Evolutionary conservation across 2,113 vertebrate genomes (phyloP), one percentile per base, ranked within the genome.

Genomic region (Coturnix japonica): DNA sequence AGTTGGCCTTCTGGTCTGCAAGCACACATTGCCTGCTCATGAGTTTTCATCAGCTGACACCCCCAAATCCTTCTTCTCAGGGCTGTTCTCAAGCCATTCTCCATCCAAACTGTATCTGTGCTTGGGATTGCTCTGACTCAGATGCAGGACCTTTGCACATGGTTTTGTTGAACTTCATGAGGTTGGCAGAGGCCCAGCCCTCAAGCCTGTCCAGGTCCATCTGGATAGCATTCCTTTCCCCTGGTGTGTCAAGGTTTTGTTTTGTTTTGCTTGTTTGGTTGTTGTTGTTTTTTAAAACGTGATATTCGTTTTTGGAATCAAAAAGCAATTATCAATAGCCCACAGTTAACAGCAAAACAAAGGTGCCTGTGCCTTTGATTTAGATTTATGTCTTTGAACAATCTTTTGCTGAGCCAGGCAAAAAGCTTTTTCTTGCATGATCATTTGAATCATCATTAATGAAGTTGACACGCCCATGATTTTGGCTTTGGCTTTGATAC

Each of bases 401-500:
- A 91, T 94, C 86, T 92, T 95, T 73, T 93, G 92, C 90, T 92
- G 75, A 82, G 56, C 66, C 22, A 37, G 46, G 51, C 47, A 89
- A 88, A 90, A 88, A 0, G 0, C 30, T 91, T 77, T 73, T 72
- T 72, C 66, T 95, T 91, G 57, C 86, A 63, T 82, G 95, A 94
- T 82, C 0, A 0, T 92, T 82, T 92, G 93, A 94, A 72, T 92
- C 79, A 92, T 90, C 13, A 5, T 73, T 96, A 88, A 94, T 83
- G 59, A 89, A 61, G 69, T 4, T 80, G 87, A 63, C 75, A 82
- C 64, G 70, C 84, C 93, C 89, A 54, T 82, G 54, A 44, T 81
- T 64, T 67, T 86, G 74, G 23, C 95, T 89, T 95, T 95, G 86
- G 86, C 84, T 76, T 92, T 81, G 90, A 69, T 81, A 95, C 86